phyloP scores from a whole-genome alignment of 2,888 invertebrate species.

The Clitarchus hookeri region DNA sequence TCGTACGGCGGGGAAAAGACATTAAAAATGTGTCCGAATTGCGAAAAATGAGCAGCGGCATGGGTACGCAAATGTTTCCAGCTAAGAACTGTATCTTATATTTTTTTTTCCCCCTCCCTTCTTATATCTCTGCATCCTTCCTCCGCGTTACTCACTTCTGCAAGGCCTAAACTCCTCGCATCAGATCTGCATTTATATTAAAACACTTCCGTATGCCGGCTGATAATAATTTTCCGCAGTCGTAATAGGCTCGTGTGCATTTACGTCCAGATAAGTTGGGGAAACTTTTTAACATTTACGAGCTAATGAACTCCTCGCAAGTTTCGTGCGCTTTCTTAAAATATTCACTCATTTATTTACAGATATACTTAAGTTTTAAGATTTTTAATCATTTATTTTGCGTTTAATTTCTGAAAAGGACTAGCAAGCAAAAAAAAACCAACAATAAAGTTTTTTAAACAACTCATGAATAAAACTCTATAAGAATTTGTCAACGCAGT shows the following conservation, averaged over 20 bases:
- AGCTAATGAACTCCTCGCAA: not conserved
- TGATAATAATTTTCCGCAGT: not conserved
- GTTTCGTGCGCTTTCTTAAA: no score
- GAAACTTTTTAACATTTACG: not conserved
- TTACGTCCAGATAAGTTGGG: not conserved
- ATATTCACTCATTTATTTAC: no score
- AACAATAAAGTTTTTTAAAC: no score
- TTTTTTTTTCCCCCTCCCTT: not conserved
- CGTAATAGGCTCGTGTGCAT: not conserved
- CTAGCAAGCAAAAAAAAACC: no score
- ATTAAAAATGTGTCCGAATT: not conserved
- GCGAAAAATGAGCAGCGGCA: conserved; percentile 1
- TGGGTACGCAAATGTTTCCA: not conserved
- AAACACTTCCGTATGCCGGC: not conserved
- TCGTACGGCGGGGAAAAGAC: not conserved
- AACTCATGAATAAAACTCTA: no score
- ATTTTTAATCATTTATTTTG: no score
- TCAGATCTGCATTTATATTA: conserved; percentile 8
- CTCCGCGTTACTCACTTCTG: not conserved
- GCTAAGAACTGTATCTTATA: not conserved
- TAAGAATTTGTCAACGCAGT: no score
- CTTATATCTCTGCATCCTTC: not conserved
- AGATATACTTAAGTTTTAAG: no score
- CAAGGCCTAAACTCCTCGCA: not conserved
- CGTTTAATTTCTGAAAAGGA: no score